Evolutionary conservation across 2,888 invertebrate genomes (phyloP).

Genomic region (Lasioglossum marginatum): DNA sequence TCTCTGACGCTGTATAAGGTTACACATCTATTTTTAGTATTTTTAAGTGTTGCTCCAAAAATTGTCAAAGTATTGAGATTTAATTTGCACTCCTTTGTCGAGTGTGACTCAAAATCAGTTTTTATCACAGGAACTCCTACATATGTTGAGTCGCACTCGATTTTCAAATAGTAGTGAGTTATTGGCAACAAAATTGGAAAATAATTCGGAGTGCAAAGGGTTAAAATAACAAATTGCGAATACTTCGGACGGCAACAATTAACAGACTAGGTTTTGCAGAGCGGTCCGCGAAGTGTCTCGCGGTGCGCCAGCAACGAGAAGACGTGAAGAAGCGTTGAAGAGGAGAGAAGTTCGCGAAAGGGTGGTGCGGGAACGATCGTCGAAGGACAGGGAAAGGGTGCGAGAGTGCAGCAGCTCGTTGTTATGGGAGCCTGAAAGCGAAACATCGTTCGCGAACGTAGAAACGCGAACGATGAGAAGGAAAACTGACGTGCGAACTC

Average conservation of each 20-base stretch:
- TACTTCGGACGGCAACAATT: neutral
- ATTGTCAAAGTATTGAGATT: no score
- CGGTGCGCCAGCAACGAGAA: neutral
- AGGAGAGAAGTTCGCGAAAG: conserved; percentile 2
- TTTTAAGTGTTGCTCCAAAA: neutral
- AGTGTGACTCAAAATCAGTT: no score
- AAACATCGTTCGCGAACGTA: conserved; percentile 47
- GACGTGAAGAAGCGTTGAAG: neutral
- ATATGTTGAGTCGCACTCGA: no score
- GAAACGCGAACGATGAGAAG: conserved; percentile 13
- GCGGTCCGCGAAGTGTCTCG: no score
- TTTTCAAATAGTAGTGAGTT: no score
- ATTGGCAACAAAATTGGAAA: no score
- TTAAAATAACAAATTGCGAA: neutral
- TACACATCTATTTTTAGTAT: neutral
- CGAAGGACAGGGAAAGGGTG: conserved; percentile 29
- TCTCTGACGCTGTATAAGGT: neutral
- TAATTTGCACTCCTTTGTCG: no score
- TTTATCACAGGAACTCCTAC: no score
- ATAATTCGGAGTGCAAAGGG: no score
- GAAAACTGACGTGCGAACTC: conserved; percentile 33
- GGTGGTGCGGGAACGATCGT: neutral
- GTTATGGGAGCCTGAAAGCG: conserved; percentile 53
- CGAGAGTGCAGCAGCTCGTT: conserved; percentile 39
- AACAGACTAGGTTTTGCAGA: neutral